These are phyloP conservation scores for Dusona sp. DNA, from an alignment of 2,888 invertebrate species.

Conservation along the genomic window DNA sequence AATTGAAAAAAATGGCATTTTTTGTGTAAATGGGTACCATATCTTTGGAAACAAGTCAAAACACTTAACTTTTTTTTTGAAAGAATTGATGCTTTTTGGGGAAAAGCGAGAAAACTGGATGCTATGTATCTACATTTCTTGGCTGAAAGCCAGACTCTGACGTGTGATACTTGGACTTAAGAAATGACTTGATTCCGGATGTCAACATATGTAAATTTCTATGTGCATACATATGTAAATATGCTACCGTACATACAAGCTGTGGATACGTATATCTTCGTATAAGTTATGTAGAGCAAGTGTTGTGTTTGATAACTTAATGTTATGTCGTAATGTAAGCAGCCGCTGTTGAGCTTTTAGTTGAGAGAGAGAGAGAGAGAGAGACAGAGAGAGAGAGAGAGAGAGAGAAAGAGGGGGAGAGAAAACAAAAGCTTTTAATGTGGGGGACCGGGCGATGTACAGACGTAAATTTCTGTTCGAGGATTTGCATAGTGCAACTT, in stretches of 20 bases:
- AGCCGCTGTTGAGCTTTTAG: background rate
- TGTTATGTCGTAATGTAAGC: background rate
- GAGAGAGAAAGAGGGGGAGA: background rate
- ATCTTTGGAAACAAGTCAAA: background rate
- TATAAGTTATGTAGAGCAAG: background rate
- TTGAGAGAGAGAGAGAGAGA: background rate
- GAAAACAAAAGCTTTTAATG: background rate
- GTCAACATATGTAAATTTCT: background rate
- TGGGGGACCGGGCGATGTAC: background rate
- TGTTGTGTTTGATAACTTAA: constrained; percentile 11
- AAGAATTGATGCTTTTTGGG: background rate
- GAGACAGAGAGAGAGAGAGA: background rate
- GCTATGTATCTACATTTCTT: background rate
- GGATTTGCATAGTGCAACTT: background rate
- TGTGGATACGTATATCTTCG: background rate
- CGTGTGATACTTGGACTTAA: constrained; percentile 2
- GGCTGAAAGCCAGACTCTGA: background rate
- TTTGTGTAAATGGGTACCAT: background rate
- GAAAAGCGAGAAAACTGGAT: background rate
- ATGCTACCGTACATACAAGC: too few relatives aligned
- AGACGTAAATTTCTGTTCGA: background rate
- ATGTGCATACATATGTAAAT: background rate
- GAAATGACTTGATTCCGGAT: background rate
- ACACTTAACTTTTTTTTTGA: background rate
- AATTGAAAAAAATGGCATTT: background rate